Base-by-base conservation (phyloP, 2,888 invertebrate species). In the Drosophila merina region DNA sequence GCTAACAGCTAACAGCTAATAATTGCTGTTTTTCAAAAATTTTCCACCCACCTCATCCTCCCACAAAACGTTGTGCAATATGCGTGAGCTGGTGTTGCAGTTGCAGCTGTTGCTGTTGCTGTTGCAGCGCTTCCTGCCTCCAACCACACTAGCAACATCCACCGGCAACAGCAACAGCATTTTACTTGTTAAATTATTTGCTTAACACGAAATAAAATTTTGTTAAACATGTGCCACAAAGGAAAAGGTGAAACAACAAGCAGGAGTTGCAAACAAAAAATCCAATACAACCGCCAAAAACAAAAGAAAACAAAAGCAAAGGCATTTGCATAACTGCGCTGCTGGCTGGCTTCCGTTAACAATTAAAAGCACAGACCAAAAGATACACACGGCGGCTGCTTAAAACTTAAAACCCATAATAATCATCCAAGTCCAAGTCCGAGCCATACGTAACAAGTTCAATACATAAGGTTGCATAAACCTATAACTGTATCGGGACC, bases 321-420 rank as follows among this genome's bases (percentile, higher is more conserved):
- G 36, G 12, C 63, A 83, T 84, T 83, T 79, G 72, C 84, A 79
- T 84, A 84, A 81, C 79, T 62, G 54, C 60, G 51, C 51, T 14
- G 33, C 30, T 25, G 44, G 44, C 28, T 44, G 33, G 66, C 75
- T 79, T 79, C 84, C 79, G 79, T 80, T 79, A 84, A 79, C 77
- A 84, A 79, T 79, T 79, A 79, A 84, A 80, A 73, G 60, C 67
- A 63, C 60, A 72, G 57, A 56, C 76, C 60, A 67, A 54, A 33
- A 67, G 38, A 38, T 38, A 38, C 38, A 38, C 12, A 12, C 38
- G 38, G 57, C 59, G 48, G 42, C 47, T 51, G 51, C 33, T 36
- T 6, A 44, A 20, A 20, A 20, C 33, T 36, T 4, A 44, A 63
- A 67, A 33, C 51, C 48, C 38, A 54, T 54, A 50, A 72, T 52